A percentile compares a stretch with the other conserved stretches of the same genome.
Evolutionary conservation across 2,888 invertebrate species (phyloP).

Genomic region (Drosophila testacea): DNA sequence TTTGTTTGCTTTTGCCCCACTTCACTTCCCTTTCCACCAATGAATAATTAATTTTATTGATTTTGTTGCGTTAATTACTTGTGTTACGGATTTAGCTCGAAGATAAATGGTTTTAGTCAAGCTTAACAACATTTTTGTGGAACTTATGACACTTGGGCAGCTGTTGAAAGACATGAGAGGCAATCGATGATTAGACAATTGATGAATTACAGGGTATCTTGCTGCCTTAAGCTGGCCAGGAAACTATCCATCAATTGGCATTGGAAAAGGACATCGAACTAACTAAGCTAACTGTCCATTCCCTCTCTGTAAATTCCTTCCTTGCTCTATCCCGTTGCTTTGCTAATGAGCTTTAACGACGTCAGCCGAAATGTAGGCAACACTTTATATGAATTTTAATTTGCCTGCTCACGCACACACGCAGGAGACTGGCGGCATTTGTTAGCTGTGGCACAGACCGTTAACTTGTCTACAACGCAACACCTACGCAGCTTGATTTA

Average conservation of each 20-base stretch:
- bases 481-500: constrained; percentile 71
- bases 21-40: constrained; percentile 32
- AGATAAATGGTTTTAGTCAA: constrained; percentile 55
- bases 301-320: background rate
- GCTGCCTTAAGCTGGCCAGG: background rate
- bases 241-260: constrained; percentile 47
- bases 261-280: constrained; percentile 26
- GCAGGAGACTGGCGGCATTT: constrained; percentile 11
- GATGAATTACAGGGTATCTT: constrained; percentile 24
- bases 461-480: constrained; percentile 70
- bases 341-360: constrained; percentile 70
- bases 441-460: constrained; percentile 35
- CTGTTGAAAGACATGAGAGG: background rate
- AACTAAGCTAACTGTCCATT: background rate
- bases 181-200: background rate
- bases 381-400: constrained; percentile 69
- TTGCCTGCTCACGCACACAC: constrained; percentile 50
- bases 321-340: background rate
- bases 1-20: constrained; percentile 7
- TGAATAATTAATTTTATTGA: constrained; percentile 78
- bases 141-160: constrained; percentile 5
- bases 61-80: constrained; percentile 57
- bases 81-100: constrained; percentile 39
- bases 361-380: constrained; percentile 69
- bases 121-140: background rate